phyloP scores from a whole-genome alignment of 2,888 invertebrate species.

The Tachina grossa region DNA sequence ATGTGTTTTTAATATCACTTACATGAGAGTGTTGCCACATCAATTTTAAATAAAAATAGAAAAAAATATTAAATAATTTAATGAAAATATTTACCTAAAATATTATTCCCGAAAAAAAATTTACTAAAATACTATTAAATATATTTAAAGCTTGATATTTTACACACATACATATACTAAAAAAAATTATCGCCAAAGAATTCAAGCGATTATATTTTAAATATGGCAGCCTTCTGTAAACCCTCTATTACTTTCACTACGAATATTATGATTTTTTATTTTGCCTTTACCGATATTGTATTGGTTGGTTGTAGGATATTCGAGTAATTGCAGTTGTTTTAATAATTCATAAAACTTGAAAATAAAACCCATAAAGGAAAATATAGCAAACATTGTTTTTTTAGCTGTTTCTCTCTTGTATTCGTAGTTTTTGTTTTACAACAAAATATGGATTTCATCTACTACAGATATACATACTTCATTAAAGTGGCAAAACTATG shows the following conservation, averaged over 20 bases:
- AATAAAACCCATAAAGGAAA: slow-evolving; percentile 31
- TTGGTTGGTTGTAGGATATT: slow-evolving; percentile 33
- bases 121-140: no score
- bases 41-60: no score
- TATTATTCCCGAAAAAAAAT: no score
- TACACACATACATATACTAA: not conserved
- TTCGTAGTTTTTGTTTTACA: not conserved
- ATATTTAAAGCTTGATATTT: no score
- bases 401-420: not conserved
- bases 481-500: slow-evolving; percentile 22
- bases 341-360: slow-evolving; percentile 55
- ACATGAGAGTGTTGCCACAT: no score
- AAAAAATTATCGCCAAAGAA: not conserved
- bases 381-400: slow-evolving; percentile 37
- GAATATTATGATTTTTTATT: slow-evolving; percentile 38
- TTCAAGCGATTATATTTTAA: no score
- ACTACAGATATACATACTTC: slow-evolving; percentile 21
- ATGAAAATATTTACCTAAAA: no score
- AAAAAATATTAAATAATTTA: no score
- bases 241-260: not conserved
- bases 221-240: not conserved
- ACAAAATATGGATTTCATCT: slow-evolving; percentile 30
- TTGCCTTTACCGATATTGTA: slow-evolving; percentile 17
- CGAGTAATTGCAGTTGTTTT: slow-evolving; percentile 59
- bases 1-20: no score